Conservation (phyloP, 2,797 vertebrate species). For the Enteromius radiatus region DNA sequence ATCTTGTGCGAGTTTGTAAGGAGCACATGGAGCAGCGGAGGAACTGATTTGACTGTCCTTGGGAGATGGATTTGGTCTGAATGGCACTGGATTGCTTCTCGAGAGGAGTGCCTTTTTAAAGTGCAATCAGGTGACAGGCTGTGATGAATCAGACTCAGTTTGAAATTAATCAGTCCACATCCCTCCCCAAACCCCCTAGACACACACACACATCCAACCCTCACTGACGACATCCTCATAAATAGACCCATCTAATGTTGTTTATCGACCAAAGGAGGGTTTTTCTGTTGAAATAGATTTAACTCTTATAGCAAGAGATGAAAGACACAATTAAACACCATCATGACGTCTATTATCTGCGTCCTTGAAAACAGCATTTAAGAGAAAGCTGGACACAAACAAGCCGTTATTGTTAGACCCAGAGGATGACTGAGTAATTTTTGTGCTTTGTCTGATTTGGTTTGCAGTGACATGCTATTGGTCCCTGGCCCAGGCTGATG, state of each 20-base stretch:
- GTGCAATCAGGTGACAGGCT: conserved; percentile 44
- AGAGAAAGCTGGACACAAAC: conserved; percentile 36
- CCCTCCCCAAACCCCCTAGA: not conserved
- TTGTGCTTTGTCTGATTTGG: conserved; percentile 32
- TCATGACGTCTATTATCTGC: conserved; percentile 9
- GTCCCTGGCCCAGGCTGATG: conserved; percentile 25
- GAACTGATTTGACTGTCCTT: conserved; percentile 47
- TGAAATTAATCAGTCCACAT: conserved; percentile 37
- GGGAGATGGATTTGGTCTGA: conserved; percentile 37
- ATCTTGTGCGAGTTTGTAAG: not conserved
- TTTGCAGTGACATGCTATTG: conserved; percentile 50
- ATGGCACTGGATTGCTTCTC: conserved; percentile 16
- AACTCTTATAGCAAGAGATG: conserved; percentile 33
- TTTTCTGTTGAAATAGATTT: conserved; percentile 43
- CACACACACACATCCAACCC: not conserved
- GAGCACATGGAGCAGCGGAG: not conserved
- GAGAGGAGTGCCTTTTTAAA: conserved; percentile 40
- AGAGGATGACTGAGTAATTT: conserved; percentile 31
- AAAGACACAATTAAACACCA: conserved; percentile 13
- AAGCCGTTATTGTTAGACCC: conserved; percentile 12
- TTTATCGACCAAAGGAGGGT: conserved; percentile 8
- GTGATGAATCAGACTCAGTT: conserved; percentile 29
- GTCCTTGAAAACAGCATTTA: conserved; percentile 9
- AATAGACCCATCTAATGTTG: conserved; percentile 4
- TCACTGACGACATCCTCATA: conserved; percentile 14